phyloP scores from a whole-genome alignment of 2,113 vertebrate species.

The Sprattus sprattus region DNA sequence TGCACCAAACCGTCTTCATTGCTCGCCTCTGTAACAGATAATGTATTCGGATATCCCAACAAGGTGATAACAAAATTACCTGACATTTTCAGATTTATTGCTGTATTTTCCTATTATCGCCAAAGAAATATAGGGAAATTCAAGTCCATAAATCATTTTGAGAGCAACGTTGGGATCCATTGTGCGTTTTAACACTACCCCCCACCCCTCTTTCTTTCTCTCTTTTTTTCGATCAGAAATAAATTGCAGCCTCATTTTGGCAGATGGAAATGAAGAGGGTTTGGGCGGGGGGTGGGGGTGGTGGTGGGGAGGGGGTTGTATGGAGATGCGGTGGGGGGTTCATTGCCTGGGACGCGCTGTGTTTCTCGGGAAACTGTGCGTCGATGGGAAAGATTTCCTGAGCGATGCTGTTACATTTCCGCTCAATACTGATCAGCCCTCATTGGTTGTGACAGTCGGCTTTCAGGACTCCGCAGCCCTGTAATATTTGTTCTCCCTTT shows the following conservation, averaged over 20 bases:
- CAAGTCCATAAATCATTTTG: constrained; percentile 74
- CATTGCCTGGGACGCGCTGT: constrained; percentile 3
- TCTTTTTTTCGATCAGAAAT: constrained; percentile 46
- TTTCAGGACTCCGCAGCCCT: constrained; percentile 21
- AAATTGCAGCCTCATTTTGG: constrained; percentile 53
- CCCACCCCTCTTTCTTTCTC: neutral
- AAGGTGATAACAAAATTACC: constrained; percentile 77
- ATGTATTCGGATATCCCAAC: constrained; percentile 75
- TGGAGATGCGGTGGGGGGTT: neutral
- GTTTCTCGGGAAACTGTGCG: neutral
- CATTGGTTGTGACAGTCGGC: constrained; percentile 44
- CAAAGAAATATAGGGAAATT: constrained; percentile 74
- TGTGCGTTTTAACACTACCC: constrained; percentile 56
- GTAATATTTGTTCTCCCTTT: constrained; percentile 44
- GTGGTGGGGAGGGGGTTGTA: neutral
- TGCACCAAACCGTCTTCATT: constrained; percentile 34
- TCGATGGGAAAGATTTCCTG: constrained; percentile 42
- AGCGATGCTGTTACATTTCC: constrained; percentile 40
- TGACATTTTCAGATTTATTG: constrained; percentile 81
- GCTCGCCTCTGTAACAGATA: constrained; percentile 53
- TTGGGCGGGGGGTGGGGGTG: no score
- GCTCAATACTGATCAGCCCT: constrained; percentile 50
- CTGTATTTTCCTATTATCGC: constrained; percentile 77
- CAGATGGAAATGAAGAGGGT: constrained; percentile 46
- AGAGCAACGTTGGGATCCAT: constrained; percentile 61